Base-by-base conservation (phyloP, 2,888 invertebrate species). In the Mimas tiliae region DNA sequence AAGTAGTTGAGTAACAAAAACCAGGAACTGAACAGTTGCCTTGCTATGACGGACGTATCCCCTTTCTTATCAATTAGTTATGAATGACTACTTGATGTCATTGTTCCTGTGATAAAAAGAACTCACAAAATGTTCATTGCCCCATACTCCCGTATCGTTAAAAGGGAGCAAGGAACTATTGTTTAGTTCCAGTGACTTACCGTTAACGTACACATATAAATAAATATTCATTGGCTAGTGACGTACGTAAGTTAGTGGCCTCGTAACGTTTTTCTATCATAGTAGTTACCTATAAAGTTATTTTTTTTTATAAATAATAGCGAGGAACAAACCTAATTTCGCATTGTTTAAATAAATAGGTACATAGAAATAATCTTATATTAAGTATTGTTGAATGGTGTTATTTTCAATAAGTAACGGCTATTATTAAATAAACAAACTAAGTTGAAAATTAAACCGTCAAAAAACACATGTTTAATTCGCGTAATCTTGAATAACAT, bases 131-230 rank as follows among this genome's bases (percentile, higher is more conserved):
- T 50, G 38, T 16, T 11, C 34, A 38, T 21, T 19, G 58, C 16
- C 58, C 11, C 16, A 58, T 16, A 38, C 38, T 42, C 58, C 12
- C 38, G 19, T 38, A 38, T 16, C 42, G 38, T 19, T 58, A 42
- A 33, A 33, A 11, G 52, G 34, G 42, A 58, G 55, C 80, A 80
- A 80, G 74, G 78, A 77, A 67, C 76, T 73, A 80, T 82, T 84
- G 82, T 84, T 77, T 79, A 70, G 71, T 69, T 72, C 72, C 42
- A 42, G 58, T 71, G 70, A 71, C 68, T 73, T 74, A 81, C 85
- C 81, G 86, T 85, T 86, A n/a, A n/a, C n/a, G n/a, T n/a, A 82
- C 70, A 19, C 19, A 70, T 71, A 70, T 74, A 77, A 79, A 82
- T 78, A 79, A 78, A 81, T 77, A 58, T 52, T 63, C 34, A 52